These are phyloP conservation scores for Cheirogaleus major DNA, from an alignment of 2,797 vertebrate genomes.

Conservation along the genomic window DNA sequence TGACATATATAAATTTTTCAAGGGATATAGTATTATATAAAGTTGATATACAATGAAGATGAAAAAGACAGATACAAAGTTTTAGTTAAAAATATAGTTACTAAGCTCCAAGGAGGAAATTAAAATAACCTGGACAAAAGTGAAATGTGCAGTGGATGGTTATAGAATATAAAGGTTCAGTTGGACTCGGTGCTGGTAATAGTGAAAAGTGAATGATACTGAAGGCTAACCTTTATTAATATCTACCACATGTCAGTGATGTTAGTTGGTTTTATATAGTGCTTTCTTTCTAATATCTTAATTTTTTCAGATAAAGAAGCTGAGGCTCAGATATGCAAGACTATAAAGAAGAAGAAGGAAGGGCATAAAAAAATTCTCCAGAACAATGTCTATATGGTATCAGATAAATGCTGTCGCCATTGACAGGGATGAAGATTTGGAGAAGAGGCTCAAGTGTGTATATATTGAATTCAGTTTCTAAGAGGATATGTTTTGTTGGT, in stretches of 20 bases:
- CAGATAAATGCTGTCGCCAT: neutral
- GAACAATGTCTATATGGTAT: neutral
- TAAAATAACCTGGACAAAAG: neutral
- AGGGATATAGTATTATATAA: neutral
- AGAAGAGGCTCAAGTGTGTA: conserved; percentile 44
- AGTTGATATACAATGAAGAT: neutral
- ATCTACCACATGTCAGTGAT: neutral
- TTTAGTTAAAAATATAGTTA: neutral
- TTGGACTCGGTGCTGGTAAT: neutral
- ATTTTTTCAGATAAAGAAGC: neutral
- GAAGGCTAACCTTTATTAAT: neutral
- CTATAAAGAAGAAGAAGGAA: neutral
- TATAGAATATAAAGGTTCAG: neutral
- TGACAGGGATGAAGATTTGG: neutral
- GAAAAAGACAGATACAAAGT: neutral
- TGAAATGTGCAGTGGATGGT: accelerated
- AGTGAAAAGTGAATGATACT: neutral
- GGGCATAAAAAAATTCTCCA: neutral
- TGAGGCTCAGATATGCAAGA: neutral
- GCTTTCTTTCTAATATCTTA: neutral
- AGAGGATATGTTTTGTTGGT: conserved; percentile 37
- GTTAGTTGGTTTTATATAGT: neutral
- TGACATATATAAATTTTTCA: neutral
- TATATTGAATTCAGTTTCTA: conserved; percentile 30
- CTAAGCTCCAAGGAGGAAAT: neutral